Percentiles rank a stretch among this genome's conserved stretches.
Evolutionary conservation across 2,797 vertebrate genomes (phyloP).

Genomic region (Mallotus villosus): DNA sequence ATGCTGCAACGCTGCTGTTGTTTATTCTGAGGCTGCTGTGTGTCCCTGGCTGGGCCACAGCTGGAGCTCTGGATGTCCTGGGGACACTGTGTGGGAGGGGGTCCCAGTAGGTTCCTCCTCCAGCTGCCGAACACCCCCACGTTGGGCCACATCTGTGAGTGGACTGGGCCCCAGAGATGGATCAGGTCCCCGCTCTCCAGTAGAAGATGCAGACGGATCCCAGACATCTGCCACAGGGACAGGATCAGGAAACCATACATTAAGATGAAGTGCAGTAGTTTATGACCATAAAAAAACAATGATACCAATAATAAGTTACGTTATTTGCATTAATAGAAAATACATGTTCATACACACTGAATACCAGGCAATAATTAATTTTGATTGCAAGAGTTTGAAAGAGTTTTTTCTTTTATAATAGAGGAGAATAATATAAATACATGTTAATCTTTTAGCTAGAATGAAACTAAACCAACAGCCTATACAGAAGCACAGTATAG

Average conservation of each 20-base stretch:
- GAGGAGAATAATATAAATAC: no score
- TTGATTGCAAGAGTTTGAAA: not conserved
- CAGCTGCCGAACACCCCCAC: slow-evolving; percentile 38
- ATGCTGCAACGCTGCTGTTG: slow-evolving; percentile 28
- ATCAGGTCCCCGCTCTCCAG: not conserved
- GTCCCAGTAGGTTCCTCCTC: slow-evolving; percentile 26
- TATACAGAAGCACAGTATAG: no score
- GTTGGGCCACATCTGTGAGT: slow-evolving; percentile 19
- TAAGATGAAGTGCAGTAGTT: not conserved
- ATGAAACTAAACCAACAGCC: no score
- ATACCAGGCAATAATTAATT: not conserved
- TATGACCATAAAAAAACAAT: not conserved
- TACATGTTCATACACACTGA: not conserved
- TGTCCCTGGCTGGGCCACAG: slow-evolving; percentile 30
- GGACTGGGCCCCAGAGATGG: slow-evolving; percentile 12
- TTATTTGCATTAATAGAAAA: no score
- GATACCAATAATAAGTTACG: not conserved
- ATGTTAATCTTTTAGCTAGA: no score
- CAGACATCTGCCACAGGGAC: slow-evolving; percentile 10
- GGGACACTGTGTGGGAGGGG: slow-evolving; percentile 24
- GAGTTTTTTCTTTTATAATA: no score
- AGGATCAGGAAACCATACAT: no score
- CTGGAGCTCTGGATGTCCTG: slow-evolving; percentile 35
- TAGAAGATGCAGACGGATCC: not conserved
- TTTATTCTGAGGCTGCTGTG: slow-evolving; percentile 36